Evolutionary conservation across 2,797 vertebrate genomes (phyloP).

Genomic region (Hybognathus amarus): DNA sequence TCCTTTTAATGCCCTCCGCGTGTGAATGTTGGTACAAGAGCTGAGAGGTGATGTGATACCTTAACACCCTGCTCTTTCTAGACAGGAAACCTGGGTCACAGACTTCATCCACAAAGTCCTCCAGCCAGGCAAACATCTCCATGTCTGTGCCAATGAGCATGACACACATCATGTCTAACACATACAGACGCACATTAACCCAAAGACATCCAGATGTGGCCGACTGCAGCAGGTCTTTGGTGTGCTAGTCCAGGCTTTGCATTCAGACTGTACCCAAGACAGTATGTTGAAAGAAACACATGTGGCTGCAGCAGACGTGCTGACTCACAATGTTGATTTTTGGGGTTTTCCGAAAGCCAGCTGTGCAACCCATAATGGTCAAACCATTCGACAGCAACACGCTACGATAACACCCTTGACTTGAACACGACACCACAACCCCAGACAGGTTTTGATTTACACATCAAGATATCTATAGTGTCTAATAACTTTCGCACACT

Average conservation of each 20-base stretch:
- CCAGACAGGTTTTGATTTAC: conserved; percentile 17
- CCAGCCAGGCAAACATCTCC: conserved; percentile 29
- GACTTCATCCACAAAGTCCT: conserved; percentile 27
- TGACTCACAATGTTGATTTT: conserved; percentile 37
- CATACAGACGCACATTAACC: conserved; percentile 28
- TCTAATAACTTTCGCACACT: background rate
- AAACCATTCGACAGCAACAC: conserved; percentile 24
- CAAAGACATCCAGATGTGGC: conserved; percentile 32
- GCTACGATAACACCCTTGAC: conserved; percentile 22
- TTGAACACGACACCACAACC: conserved; percentile 28
- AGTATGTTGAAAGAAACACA: conserved; percentile 30
- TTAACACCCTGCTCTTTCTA: conserved; percentile 29
- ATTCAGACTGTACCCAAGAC: conserved; percentile 9
- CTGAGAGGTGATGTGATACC: conserved; percentile 54
- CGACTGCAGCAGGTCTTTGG: conserved; percentile 24
- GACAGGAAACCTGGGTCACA: conserved; percentile 52
- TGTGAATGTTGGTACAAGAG: conserved; percentile 49
- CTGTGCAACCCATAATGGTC: conserved; percentile 38
- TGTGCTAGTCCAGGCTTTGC: background rate
- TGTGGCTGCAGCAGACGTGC: conserved; percentile 36
- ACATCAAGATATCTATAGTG: conserved; percentile 1
- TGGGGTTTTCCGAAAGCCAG: conserved; percentile 22
- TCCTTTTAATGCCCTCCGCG: conserved; percentile 49
- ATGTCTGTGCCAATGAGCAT: conserved; percentile 11
- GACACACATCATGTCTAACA: conserved; percentile 25